Evolutionary conservation across 2,113 vertebrate species (phyloP).

Genomic region (Cynopterus brachyotis): DNA sequence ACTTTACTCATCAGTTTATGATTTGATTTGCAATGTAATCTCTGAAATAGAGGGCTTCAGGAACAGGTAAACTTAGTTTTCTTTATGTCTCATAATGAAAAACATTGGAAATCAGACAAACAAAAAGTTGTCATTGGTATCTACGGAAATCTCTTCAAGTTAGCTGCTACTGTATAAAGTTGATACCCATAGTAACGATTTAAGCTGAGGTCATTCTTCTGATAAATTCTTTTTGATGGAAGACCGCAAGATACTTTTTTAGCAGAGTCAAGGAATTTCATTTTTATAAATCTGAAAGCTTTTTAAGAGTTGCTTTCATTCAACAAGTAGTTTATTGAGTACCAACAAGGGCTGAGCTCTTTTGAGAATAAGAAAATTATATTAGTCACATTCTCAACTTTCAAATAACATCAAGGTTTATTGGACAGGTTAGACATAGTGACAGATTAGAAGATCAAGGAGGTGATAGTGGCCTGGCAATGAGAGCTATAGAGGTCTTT

Average conservation of each 20-base stretch:
- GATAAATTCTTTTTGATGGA: neutral
- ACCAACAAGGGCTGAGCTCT: neutral
- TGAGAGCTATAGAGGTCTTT: neutral
- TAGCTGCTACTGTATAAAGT: neutral
- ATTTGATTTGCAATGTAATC: slow-evolving; percentile 23
- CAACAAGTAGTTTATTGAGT: neutral
- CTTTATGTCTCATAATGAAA: neutral
- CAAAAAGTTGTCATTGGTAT: neutral
- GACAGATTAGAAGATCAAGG: neutral
- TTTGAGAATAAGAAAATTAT: neutral
- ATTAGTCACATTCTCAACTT: neutral
- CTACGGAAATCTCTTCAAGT: neutral
- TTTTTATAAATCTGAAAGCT: neutral
- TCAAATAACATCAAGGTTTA: neutral
- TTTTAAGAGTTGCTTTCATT: neutral
- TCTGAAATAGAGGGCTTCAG: neutral
- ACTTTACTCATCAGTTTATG: slow-evolving; percentile 3
- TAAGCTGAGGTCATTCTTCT: neutral
- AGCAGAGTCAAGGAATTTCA: neutral
- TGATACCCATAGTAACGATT: neutral
- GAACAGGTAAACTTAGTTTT: neutral
- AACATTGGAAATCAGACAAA: neutral
- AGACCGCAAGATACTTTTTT: neutral
- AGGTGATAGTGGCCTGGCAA: neutral
- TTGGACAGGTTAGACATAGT: neutral